Percentiles rank a stretch among this genome's conserved stretches.
Conservation (phyloP, 2,113 vertebrate genomes). For the Poicephalus gulielmi region DNA sequence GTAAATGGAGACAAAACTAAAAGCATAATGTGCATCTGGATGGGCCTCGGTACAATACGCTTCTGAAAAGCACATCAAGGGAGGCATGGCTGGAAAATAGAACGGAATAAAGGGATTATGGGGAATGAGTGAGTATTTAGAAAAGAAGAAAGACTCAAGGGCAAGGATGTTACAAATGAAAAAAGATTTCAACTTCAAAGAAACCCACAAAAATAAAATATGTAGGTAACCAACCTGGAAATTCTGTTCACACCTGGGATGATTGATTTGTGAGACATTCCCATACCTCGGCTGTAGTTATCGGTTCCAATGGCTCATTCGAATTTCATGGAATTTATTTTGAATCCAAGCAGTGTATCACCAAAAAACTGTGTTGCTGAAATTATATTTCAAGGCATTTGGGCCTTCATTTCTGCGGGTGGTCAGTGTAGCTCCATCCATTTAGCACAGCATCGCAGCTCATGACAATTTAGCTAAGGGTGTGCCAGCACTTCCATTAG, state of each 20-base stretch:
- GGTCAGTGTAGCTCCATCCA: neutral
- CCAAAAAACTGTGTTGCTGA: neutral
- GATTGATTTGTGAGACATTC: slow-evolving; percentile 60
- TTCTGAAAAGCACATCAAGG: neutral
- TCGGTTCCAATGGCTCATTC: neutral
- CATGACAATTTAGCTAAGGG: neutral
- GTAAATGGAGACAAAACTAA: neutral
- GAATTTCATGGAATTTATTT: slow-evolving; percentile 41
- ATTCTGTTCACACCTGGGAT: slow-evolving; percentile 45
- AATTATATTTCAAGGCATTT: neutral
- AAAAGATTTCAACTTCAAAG: slow-evolving; percentile 58
- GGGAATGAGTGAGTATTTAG: slow-evolving; percentile 20
- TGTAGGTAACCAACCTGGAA: slow-evolving; percentile 44
- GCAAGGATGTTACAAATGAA: slow-evolving; percentile 6
- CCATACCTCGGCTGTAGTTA: neutral
- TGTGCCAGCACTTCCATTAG: neutral
- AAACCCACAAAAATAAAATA: slow-evolving; percentile 30
- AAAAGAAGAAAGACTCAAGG: slow-evolving; percentile 37
- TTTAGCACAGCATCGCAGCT: neutral
- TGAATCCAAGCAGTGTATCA: neutral
- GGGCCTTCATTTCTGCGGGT: neutral
- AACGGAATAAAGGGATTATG: slow-evolving; percentile 23
- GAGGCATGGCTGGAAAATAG: slow-evolving; percentile 3
- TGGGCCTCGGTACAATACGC: neutral
- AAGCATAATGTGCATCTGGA: neutral